Evolutionary conservation across 2,797 vertebrate species (phyloP).

Genomic region (Hippoglossus hippoglossus): DNA sequence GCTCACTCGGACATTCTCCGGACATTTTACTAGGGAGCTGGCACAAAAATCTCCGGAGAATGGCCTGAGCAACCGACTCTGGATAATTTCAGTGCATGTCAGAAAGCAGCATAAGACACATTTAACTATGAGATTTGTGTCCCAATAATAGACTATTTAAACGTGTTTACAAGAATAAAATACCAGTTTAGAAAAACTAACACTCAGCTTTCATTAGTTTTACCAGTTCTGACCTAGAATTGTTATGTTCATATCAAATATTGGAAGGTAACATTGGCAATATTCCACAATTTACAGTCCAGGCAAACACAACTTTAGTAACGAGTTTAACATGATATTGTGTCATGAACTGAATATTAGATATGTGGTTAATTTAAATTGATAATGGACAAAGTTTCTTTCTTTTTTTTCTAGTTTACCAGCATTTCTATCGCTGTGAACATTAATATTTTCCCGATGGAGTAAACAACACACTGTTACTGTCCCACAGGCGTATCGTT

Average conservation of each 20-base stretch:
- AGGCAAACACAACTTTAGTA: background rate
- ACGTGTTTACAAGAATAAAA: background rate
- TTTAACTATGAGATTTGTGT: background rate
- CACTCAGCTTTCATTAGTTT: too few species aligned
- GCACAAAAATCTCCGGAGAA: too few species aligned
- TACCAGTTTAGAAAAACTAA: too few species aligned
- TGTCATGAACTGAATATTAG: background rate
- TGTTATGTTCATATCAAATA: background rate
- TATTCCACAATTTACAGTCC: background rate
- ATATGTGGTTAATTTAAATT: background rate
- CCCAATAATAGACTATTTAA: background rate
- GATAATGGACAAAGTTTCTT: background rate
- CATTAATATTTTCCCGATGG: background rate
- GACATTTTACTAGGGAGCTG: too few species aligned
- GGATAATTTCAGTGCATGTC: too few species aligned
- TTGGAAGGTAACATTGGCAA: background rate
- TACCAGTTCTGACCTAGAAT: background rate
- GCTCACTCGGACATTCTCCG: too few species aligned
- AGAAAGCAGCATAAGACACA: too few species aligned
- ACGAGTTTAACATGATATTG: background rate
- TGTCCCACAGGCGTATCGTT: slow-evolving; percentile 90
- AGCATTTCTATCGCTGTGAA: background rate
- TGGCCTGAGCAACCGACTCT: too few species aligned
- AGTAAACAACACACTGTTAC: slow-evolving; percentile 50
- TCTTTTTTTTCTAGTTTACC: background rate